Base-by-base conservation (phyloP, 2,113 vertebrate species). In the Asarcornis scutulata region DNA sequence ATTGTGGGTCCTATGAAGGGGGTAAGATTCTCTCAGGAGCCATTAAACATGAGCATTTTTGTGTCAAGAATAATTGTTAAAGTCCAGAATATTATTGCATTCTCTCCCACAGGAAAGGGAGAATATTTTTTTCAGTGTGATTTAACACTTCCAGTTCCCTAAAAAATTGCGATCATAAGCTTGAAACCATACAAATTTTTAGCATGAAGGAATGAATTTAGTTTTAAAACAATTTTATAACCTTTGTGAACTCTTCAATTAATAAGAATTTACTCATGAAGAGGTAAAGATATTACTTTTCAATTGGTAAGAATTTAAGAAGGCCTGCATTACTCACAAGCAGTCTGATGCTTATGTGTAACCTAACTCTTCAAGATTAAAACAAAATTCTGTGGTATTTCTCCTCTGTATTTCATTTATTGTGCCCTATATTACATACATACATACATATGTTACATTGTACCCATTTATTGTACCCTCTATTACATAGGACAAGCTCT, bases 31-130 rank as follows among this genome's bases (percentile, higher is more conserved):
- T 82, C 85, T 85, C 79, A 89, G 80, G 89, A 32, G 34, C 42
- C 29, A 29, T 83, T 80, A 86, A 77, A 92, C 64, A n/a, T 40
- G 60, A 60, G 29, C 9, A 66, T 89, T 95, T 95, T 89, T 81
- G 55, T 63, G 68, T 68, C 86, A 83, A 55, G 34, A 52, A 58
- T 81, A 89, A 84, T 84, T 68, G 48, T 53, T 84, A 15, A 88
- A 87, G 75, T 79, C 42, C 59, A 77, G 38, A 40, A 59, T 91
- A 85, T 87, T 93, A 48, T 11, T 73, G 62, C 42, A 58, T 81
- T 87, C 53, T 79, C 16, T 95, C 71, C 74, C 58, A 76, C 6
- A 82, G 78, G 74, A 87, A 72, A 87, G 34, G 13, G 12, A 68
- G 17, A 67, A 56, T 18, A 59, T 78, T 38, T 72, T 79, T 84